These are phyloP conservation scores for Sternotherus odoratus DNA, from an alignment of 2,797 vertebrate genomes.

Conservation along the genomic window DNA sequence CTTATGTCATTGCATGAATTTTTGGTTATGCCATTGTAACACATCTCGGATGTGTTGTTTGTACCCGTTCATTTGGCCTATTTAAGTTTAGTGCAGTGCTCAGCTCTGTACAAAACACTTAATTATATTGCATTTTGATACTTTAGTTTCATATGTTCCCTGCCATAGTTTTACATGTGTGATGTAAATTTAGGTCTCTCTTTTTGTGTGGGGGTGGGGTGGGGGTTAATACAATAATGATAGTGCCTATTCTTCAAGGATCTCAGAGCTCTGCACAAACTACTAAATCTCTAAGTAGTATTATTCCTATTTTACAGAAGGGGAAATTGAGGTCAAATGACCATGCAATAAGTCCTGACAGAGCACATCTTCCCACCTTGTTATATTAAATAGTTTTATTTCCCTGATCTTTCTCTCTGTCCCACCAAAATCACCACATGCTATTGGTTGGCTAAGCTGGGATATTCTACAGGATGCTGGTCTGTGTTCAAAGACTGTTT, in stretches of 20 bases:
- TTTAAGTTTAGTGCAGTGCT: neutral
- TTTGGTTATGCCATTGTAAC: neutral
- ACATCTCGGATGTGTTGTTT: neutral
- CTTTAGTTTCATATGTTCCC: neutral
- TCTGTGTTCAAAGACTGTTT: neutral
- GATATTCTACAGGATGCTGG: neutral
- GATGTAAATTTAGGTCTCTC: neutral
- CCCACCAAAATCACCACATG: neutral
- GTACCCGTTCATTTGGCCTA: neutral
- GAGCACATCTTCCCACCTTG: neutral
- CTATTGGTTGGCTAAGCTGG: neutral
- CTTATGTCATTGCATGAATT: neutral
- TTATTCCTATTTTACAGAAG: neutral
- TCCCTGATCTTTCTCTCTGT: neutral
- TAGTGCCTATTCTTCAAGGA: neutral
- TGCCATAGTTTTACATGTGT: neutral
- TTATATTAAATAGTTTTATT: neutral
- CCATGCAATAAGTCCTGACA: rapidly evolving
- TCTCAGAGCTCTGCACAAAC: neutral
- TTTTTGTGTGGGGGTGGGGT: neutral
- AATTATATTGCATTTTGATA: neutral
- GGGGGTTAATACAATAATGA: neutral
- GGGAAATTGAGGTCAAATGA: neutral
- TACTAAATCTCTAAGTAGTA: neutral
- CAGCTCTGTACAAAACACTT: neutral